These are phyloP conservation scores for Pteropus rufus DNA, from an alignment of 2,797 vertebrate species.

Conservation along the genomic window DNA sequence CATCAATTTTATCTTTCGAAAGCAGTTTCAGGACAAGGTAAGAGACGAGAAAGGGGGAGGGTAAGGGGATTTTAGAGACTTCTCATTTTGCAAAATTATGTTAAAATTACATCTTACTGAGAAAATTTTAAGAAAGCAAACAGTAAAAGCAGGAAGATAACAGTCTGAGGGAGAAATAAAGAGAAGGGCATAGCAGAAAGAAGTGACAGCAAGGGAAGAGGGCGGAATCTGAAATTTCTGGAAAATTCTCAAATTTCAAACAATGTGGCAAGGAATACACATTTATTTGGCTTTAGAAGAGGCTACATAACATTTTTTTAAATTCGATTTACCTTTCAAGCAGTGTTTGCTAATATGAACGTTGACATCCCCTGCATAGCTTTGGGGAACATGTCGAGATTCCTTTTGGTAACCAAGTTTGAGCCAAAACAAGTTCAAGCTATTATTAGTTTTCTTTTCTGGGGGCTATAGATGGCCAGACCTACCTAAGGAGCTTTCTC, in stretches of 20 bases:
- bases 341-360: background rate
- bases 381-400: background rate
- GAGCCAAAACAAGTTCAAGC: background rate
- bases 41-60: background rate
- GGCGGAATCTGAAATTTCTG: background rate
- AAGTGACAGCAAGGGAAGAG: background rate
- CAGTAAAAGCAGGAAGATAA: background rate
- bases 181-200: background rate
- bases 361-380: background rate
- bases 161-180: background rate
- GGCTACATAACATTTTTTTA: background rate
- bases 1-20: background rate
- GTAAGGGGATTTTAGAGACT: background rate
- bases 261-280: background rate
- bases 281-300: background rate
- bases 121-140: background rate
- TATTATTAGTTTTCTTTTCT: background rate
- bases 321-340: background rate
- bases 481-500: background rate
- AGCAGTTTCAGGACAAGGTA: background rate
- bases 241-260: constrained; percentile 12
- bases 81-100: background rate
- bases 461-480: background rate
- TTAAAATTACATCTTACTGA: background rate
- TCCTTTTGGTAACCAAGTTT: background rate